Conservation (phyloP, 2,797 vertebrate genomes). For the Coracias cyanogaster region DNA sequence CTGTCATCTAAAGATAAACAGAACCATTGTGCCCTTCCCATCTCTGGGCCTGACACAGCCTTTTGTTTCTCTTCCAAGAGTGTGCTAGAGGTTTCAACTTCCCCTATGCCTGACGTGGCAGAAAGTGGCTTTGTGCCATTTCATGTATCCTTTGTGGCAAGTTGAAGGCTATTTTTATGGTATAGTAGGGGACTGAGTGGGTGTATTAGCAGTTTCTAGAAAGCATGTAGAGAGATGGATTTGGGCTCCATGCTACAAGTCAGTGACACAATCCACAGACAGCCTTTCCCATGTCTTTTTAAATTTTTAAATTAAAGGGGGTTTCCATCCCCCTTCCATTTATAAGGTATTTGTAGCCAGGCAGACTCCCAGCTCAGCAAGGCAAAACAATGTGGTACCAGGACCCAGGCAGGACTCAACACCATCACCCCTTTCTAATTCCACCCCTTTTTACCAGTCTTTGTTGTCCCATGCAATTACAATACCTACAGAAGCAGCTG, state of each 20-base stretch:
- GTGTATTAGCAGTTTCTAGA: neutral
- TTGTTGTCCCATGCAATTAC: neutral
- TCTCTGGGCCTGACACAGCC: neutral
- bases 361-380: neutral
- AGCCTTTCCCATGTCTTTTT: neutral
- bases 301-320: no score
- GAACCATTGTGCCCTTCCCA: neutral
- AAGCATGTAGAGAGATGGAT: neutral
- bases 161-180: neutral
- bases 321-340: neutral
- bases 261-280: neutral
- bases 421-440: neutral
- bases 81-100: neutral
- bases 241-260: neutral
- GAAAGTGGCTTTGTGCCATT: neutral
- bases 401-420: neutral
- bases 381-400: neutral
- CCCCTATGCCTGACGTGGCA: neutral
- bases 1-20: neutral
- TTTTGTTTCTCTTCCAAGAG: constrained; percentile 14
- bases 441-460: neutral
- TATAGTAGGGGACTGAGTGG: neutral
- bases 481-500: neutral
- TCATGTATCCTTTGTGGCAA: neutral
- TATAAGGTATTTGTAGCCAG: neutral